These are phyloP conservation scores for Eupithecia abbreviata DNA, from an alignment of 2,888 invertebrate species.

Conservation along the genomic window DNA sequence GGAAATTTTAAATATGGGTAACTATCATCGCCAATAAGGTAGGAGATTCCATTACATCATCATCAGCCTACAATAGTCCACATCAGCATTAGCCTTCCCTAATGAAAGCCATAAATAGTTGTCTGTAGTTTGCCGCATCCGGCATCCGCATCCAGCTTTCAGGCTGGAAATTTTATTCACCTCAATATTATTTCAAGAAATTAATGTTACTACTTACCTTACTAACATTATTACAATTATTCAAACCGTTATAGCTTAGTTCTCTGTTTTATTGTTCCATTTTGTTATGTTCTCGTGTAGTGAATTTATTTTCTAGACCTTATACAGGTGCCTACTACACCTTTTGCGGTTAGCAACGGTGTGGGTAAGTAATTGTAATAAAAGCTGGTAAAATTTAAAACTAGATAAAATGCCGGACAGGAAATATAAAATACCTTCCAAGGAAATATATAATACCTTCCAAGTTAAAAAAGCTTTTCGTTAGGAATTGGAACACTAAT, in stretches of 20 bases:
- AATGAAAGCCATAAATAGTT: not conserved
- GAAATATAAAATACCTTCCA: not conserved
- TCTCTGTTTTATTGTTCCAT: not conserved
- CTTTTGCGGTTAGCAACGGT: constrained; percentile 2
- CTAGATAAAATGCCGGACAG: not conserved
- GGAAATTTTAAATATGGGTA: too few relatives aligned
- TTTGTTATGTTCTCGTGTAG: not conserved
- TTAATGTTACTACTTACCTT: not conserved
- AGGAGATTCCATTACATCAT: too few relatives aligned
- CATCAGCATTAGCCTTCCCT: too few relatives aligned
- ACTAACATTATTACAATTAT: not conserved
- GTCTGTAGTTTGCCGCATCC: not conserved
- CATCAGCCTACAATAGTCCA: too few relatives aligned
- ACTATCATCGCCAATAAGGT: too few relatives aligned
- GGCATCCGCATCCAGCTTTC: not conserved
- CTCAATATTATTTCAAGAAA: not conserved
- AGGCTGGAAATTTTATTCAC: not conserved
- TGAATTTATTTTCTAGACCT: not conserved
- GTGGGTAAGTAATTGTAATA: not conserved
- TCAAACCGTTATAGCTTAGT: not conserved
- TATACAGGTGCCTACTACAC: not conserved
- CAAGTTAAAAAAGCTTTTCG: not conserved
- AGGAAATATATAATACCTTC: too few relatives aligned
- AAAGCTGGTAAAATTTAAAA: not conserved
- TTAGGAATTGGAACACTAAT: not conserved